Evolutionary conservation across 37 sponge, comb jelly and placozoan species (phyloP), one percentile per base, ranked within the genome.

Genomic region (Agelas oroides): DNA sequence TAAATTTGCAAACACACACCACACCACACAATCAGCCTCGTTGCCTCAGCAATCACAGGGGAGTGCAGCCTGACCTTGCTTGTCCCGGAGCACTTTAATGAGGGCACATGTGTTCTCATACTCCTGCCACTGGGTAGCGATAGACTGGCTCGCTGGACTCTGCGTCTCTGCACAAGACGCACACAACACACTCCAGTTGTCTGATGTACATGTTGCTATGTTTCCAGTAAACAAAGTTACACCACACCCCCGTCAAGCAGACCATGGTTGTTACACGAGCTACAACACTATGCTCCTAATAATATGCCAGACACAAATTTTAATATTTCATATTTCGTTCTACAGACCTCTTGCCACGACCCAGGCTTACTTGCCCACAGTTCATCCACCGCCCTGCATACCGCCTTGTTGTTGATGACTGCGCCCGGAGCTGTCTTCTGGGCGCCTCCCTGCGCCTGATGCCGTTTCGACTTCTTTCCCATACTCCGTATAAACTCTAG

Each of bases 361-460:
- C 61, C 16, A 56, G 23, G 34, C 89, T 78, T 73, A 89, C 90
- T 84, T 13, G 71, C 53, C 85, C 85, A 89, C 32, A 89, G 73
- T 0, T 78, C 85, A 32, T 89, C 85, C n/a, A 89, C 79, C 5
- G 79, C 25, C 52, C 56, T 78, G 41, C 72, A 62, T 1, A 84
- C 74, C 20, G 70, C 71, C 25, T 79, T 86, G 80, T 78, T 79
- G 71, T 79, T 71, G 31, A 86, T 36, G 15, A 75, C 33, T 15
- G 28, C 24, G 19, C 67, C 71, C 21, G 62, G 33, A 6, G 28
- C 18, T 37, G 55, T 53, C 34, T 53, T 74, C 24, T 69, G 71
- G 28, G 54, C 76, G 18, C 30, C 75, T 31, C 38, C 59, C 25
- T 36, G 25, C 19, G 40, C 57, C 17, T 21, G 24, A 0, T 82